phyloP scores from a whole-genome alignment of 2,113 vertebrate species.

The Galemys pyrenaicus region DNA sequence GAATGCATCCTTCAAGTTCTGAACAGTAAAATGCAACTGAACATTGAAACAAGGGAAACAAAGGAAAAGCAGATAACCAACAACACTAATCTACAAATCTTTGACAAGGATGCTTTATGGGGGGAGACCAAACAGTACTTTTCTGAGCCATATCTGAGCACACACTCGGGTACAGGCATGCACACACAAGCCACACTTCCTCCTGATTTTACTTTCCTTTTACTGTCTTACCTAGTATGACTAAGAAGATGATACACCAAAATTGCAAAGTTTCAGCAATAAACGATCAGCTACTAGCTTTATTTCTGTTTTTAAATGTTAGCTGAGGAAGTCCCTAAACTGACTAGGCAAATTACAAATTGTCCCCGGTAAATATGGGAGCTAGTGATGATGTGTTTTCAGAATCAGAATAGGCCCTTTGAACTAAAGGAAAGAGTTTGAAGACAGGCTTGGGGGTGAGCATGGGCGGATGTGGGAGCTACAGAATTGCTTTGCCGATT shows the following conservation, averaged over 20 bases:
- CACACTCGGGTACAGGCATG: not conserved
- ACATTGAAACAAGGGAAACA: slow-evolving; percentile 83
- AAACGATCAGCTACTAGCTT: slow-evolving; percentile 75
- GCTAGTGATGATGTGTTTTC: not conserved
- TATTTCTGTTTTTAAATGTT: slow-evolving; percentile 83
- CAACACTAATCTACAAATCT: slow-evolving; percentile 69
- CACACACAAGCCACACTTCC: slow-evolving; percentile 44
- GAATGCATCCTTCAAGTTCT: slow-evolving; percentile 83
- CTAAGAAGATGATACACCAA: slow-evolving; percentile 57
- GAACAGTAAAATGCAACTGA: slow-evolving; percentile 84
- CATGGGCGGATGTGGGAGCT: not conserved
- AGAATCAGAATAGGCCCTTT: not conserved
- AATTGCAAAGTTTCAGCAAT: slow-evolving; percentile 77
- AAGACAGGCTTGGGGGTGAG: not conserved
- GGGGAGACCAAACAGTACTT: slow-evolving; percentile 68
- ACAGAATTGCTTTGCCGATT: not conserved
- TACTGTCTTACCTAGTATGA: slow-evolving; percentile 61
- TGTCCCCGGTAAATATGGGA: slow-evolving; percentile 72
- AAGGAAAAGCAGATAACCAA: slow-evolving; percentile 80
- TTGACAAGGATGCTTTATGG: slow-evolving; percentile 20
- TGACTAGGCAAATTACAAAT: slow-evolving; percentile 80
- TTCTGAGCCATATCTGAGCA: slow-evolving; percentile 66
- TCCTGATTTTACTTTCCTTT: slow-evolving; percentile 79
- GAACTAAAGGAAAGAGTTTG: not conserved
- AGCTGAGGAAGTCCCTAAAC: slow-evolving; percentile 78